Percentiles rank a stretch among this genome's conserved stretches.
Evolutionary conservation across 2,113 vertebrate genomes (phyloP).

Genomic region (Coryphaenoides rupestris): DNA sequence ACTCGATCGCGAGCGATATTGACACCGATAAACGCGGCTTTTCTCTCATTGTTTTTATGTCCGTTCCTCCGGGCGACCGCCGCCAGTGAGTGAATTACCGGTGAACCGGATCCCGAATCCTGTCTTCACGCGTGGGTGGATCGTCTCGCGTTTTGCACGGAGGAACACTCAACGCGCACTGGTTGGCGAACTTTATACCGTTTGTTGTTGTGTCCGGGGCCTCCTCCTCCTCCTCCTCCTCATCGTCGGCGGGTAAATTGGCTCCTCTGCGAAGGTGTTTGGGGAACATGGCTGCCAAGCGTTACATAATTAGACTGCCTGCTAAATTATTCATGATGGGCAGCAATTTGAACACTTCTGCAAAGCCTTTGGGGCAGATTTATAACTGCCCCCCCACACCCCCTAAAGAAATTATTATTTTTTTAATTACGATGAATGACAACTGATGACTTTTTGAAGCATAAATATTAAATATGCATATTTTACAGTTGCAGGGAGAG

Average conservation of each 20-base stretch:
- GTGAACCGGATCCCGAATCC: slow-evolving; percentile 10
- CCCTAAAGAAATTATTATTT: too few relatives aligned
- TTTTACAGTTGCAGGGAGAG: not conserved
- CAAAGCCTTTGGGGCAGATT: slow-evolving; percentile 39
- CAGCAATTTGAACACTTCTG: slow-evolving; percentile 39
- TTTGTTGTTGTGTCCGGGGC: slow-evolving; percentile 28
- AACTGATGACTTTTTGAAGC: slow-evolving; percentile 20
- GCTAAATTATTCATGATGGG: slow-evolving; percentile 60
- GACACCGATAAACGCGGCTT: not conserved
- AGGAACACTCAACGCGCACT: slow-evolving; percentile 52
- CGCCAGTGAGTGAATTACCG: too few relatives aligned
- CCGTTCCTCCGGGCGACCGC: slow-evolving; percentile 25
- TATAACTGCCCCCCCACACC: slow-evolving; percentile 31
- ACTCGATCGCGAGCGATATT: too few relatives aligned
- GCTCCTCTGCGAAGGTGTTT: slow-evolving; percentile 48
- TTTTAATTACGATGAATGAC: slow-evolving; percentile 21
- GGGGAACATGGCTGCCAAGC: slow-evolving; percentile 48
- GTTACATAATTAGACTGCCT: slow-evolving; percentile 55
- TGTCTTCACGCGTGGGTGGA: slow-evolving; percentile 53
- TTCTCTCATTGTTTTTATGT: too few relatives aligned
- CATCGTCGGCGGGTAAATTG: slow-evolving; percentile 52
- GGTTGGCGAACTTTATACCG: slow-evolving; percentile 49
- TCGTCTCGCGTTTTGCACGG: slow-evolving; percentile 49
- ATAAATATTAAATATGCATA: slow-evolving; percentile 38
- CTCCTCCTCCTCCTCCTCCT: not conserved